Evolutionary conservation across 2,113 vertebrate genomes (phyloP).

Genomic region (Coreoperca whiteheadi): DNA sequence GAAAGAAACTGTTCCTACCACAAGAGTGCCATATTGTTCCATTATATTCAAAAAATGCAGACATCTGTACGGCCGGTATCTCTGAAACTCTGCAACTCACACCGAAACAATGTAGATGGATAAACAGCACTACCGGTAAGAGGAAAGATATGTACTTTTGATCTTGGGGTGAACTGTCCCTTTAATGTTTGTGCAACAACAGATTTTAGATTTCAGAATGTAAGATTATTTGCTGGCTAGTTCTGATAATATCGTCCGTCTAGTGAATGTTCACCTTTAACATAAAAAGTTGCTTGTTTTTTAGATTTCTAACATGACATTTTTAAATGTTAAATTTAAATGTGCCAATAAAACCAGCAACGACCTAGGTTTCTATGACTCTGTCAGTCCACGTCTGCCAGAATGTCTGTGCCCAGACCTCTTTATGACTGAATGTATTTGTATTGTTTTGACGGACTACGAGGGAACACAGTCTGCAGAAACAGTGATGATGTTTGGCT

Average conservation of each 20-base stretch:
- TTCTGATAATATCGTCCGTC: background rate
- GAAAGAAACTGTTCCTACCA: no score
- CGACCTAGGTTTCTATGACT: background rate
- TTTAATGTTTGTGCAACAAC: background rate
- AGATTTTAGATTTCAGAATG: background rate
- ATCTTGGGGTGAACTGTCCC: no score
- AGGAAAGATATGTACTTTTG: no score
- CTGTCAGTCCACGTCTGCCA: background rate
- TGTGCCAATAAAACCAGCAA: background rate
- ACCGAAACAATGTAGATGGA: no score
- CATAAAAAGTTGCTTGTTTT: background rate
- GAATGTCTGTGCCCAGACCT: background rate
- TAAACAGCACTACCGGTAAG: no score
- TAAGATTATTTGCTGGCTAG: background rate
- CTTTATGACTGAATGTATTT: background rate
- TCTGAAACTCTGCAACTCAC: no score
- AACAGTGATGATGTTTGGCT: slow-evolving; percentile 15
- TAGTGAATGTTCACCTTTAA: background rate
- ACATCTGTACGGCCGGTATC: no score
- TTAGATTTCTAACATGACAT: background rate
- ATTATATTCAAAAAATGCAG: no score
- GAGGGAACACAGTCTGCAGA: background rate
- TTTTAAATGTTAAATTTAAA: background rate
- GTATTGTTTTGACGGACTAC: background rate
- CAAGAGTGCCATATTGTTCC: no score